phyloP scores from a whole-genome alignment of 2,797 vertebrate genomes.

The Halcyon chelicuti region DNA sequence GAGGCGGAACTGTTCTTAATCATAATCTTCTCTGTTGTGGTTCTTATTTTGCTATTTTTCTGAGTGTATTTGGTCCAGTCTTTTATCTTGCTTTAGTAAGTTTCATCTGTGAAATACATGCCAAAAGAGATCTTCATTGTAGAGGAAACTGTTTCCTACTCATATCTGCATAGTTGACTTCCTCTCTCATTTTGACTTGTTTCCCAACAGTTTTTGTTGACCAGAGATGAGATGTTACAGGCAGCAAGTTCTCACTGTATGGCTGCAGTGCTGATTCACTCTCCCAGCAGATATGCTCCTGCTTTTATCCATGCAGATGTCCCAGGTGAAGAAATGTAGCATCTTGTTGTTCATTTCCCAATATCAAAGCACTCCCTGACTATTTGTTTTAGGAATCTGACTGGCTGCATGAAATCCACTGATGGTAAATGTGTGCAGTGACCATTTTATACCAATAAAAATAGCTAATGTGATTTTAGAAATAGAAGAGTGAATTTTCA shows the following conservation, averaged over 20 bases:
- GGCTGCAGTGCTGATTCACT: slow-evolving; percentile 86
- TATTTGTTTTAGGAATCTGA: not conserved
- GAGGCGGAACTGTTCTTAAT: not conserved
- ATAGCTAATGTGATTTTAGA: not conserved
- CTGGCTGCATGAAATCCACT: not conserved
- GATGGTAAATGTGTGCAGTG: not conserved
- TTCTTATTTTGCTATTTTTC: not conserved
- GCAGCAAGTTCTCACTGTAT: slow-evolving; percentile 89
- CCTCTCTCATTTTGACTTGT: slow-evolving; percentile 21
- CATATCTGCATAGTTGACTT: not conserved
- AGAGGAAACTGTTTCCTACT: not conserved
- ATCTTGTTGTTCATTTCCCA: not conserved
- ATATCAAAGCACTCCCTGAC: not conserved
- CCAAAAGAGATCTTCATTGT: not conserved
- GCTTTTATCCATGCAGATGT: slow-evolving; percentile 91
- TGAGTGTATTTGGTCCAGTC: not conserved
- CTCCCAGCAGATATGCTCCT: slow-evolving; percentile 83
- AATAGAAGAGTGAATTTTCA: not conserved
- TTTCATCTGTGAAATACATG: not conserved
- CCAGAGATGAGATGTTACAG: slow-evolving; percentile 89
- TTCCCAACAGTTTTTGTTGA: slow-evolving; percentile 87
- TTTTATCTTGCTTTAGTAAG: not conserved
- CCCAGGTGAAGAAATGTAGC: slow-evolving; percentile 81
- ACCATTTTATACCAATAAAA: not conserved
- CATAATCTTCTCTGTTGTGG: not conserved